Percentiles rank a stretch among this genome's conserved stretches.
phyloP scores from a whole-genome alignment of 2,888 invertebrate species.

The Hypercompe scribonia region DNA sequence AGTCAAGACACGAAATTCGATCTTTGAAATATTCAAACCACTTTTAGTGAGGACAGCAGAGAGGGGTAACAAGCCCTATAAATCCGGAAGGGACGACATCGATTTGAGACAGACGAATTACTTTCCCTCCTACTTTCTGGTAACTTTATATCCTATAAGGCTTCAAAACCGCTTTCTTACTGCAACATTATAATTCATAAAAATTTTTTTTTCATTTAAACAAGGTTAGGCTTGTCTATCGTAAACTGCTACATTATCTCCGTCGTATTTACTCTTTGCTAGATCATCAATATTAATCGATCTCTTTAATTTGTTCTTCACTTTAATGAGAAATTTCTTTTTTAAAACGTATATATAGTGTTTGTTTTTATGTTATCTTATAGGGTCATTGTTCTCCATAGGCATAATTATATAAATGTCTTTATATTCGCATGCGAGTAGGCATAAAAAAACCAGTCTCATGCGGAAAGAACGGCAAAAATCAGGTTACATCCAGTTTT shows the following conservation, averaged over 20 bases:
- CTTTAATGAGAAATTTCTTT: neutral
- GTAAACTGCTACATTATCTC: neutral
- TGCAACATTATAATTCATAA: neutral
- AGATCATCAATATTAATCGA: neutral
- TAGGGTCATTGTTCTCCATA: no score
- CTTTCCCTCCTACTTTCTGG: conserved; percentile 21
- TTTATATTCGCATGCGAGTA: neutral
- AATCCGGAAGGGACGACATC: conserved; percentile 50
- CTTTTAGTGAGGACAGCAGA: conserved; percentile 16
- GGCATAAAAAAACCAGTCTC: neutral
- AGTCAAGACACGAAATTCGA: conserved; percentile 15
- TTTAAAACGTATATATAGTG: neutral
- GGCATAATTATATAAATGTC: neutral
- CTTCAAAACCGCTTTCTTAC: conserved; percentile 20
- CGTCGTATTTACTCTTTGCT: neutral
- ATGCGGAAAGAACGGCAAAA: conserved; percentile 21
- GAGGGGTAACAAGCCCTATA: conserved; percentile 43
- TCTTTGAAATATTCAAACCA: conserved; percentile 10
- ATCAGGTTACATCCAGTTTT: conserved; percentile 33
- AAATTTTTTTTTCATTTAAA: neutral
- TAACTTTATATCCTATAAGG: conserved; percentile 33
- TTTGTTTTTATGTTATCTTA: no score
- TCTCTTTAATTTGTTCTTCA: neutral
- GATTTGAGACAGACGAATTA: conserved; percentile 47
- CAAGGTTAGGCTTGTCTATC: neutral